Conservation (phyloP, 2,888 invertebrate species). For the Acronicta psi region DNA sequence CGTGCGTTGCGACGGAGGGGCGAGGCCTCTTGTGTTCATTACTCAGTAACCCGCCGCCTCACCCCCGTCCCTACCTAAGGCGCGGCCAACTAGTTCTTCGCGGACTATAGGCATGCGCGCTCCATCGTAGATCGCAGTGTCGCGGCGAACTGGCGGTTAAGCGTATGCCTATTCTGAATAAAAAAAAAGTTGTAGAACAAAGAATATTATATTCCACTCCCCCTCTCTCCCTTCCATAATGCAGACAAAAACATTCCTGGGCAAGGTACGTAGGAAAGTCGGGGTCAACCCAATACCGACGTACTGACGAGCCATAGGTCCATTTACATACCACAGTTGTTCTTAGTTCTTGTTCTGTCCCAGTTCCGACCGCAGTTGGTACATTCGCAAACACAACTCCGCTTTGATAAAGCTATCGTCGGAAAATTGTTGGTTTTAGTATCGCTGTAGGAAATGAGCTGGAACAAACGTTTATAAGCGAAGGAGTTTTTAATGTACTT, state of each 20-base stretch:
- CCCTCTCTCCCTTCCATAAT: slow-evolving; percentile 21
- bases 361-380: slow-evolving; percentile 34
- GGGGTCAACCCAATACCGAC: slow-evolving; percentile 15
- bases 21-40: no score
- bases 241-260: slow-evolving; percentile 32
- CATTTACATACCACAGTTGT: slow-evolving; percentile 21
- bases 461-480: slow-evolving; percentile 7
- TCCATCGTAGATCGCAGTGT: no score
- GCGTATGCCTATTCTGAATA: no score
- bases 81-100: no score
- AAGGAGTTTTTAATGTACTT: not conserved
- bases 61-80: no score
- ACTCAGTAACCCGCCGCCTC: no score
- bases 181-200: no score
- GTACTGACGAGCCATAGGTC: slow-evolving; percentile 3
- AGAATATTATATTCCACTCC: no score
- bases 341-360: slow-evolving; percentile 39
- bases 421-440: slow-evolving; percentile 18
- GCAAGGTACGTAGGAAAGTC: slow-evolving; percentile 7
- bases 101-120: no score
- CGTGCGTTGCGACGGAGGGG: no score
- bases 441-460: slow-evolving; percentile 13
- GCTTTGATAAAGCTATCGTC: slow-evolving; percentile 40
- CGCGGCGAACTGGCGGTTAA: no score
- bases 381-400: slow-evolving; percentile 39